These are phyloP conservation scores for Apodemia mormo DNA, from an alignment of 2,888 invertebrate genomes.

Conservation along the genomic window DNA sequence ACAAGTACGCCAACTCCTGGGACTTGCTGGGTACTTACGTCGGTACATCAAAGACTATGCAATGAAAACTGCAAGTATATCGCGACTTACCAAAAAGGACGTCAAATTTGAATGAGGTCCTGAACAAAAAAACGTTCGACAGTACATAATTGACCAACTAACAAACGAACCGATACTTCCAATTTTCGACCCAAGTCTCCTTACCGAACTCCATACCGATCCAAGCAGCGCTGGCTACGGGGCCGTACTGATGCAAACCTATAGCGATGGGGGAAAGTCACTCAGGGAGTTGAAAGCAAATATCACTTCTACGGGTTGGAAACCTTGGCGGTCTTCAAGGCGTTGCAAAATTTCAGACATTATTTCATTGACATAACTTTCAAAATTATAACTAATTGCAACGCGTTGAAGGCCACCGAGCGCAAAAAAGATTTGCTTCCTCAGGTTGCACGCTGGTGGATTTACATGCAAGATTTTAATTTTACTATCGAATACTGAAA, in stretches of 20 bases:
- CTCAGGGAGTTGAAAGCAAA: constrained; percentile 28
- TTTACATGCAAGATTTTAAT: constrained; percentile 38
- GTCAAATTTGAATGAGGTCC: constrained; percentile 28
- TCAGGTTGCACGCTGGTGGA: constrained; percentile 41
- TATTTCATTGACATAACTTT: constrained; percentile 33
- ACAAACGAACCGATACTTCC: constrained; percentile 31
- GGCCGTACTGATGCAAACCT: constrained; percentile 25
- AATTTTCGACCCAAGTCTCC: constrained; percentile 24
- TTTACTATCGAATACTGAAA: constrained; percentile 35
- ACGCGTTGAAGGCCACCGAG: background rate
- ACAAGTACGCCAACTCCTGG: too few species aligned
- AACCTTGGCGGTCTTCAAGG: constrained; percentile 36
- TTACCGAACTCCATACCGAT: background rate
- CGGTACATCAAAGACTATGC: too few species aligned
- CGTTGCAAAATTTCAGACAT: constrained; percentile 34
- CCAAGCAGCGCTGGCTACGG: background rate
- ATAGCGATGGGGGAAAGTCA: constrained; percentile 18
- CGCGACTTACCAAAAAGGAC: constrained; percentile 27
- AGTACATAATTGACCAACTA: constrained; percentile 27
- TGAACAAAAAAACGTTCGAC: constrained; percentile 27
- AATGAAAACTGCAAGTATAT: constrained; percentile 25
- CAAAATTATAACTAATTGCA: constrained; percentile 45
- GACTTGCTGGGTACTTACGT: too few species aligned
- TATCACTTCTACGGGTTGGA: background rate
- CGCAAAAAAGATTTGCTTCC: constrained; percentile 43